Evolutionary conservation across 1,140 invertebrate species (phyloP).

Genomic region (Neocloeon triangulifer): DNA sequence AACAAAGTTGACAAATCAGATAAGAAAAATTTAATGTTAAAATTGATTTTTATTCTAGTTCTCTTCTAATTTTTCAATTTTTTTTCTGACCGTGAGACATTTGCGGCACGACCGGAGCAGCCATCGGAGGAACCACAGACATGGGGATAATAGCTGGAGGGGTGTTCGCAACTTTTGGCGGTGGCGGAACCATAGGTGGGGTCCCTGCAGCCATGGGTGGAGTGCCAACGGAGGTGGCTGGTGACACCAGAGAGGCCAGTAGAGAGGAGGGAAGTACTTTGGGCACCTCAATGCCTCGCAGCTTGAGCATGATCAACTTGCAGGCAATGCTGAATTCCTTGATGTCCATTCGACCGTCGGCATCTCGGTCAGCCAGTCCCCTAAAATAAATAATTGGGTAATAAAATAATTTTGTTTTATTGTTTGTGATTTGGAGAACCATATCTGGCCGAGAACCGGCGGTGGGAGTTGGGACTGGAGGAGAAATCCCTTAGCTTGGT

Average conservation of each 20-base stretch:
- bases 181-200: conserved; percentile 8
- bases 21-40: no score
- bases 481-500: conserved; percentile 86
- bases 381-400: conserved; percentile 24
- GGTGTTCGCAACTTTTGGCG: conserved; percentile 6
- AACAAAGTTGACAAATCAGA: no score
- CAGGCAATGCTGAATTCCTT: conserved; percentile 96
- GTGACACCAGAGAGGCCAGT: neutral
- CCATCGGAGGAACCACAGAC: conserved; percentile 11
- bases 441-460: conserved; percentile 74
- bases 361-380: conserved; percentile 81
- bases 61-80: no score
- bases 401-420: no score
- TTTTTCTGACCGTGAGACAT: no score
- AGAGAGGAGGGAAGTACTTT: conserved; percentile 57
- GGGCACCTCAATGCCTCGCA: conserved; percentile 77
- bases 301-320: conserved; percentile 86
- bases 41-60: no score
- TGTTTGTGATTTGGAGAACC: no score
- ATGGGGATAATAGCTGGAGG: conserved; percentile 3
- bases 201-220: conserved; percentile 3
- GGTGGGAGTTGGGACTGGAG: conserved; percentile 80
- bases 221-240: no score
- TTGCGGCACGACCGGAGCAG: conserved; percentile 11
- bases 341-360: conserved; percentile 90